Evolutionary conservation across 2,888 invertebrate species (phyloP).

Genomic region (Rhimphoctona megacephalus): DNA sequence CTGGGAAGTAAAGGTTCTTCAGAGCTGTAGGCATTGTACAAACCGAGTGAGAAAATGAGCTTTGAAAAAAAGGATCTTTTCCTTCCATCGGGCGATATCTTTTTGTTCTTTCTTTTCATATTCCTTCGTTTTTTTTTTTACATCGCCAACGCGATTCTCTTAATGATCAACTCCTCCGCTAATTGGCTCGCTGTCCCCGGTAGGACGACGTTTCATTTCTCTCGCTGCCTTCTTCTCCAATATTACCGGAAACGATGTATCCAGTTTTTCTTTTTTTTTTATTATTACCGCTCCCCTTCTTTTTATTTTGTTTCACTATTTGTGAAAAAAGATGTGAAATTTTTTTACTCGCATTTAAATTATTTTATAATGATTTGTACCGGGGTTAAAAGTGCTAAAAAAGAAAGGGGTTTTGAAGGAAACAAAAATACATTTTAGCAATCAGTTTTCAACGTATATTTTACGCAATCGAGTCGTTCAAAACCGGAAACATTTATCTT

Average conservation of each 20-base stretch:
- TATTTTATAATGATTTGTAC: neutral
- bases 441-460: neutral
- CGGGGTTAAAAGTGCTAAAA: neutral
- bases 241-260: conserved; percentile 28
- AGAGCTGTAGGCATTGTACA: conserved; percentile 49
- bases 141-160: conserved; percentile 61
- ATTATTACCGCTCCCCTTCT: neutral
- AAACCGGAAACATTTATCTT: neutral
- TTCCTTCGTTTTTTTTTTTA: neutral
- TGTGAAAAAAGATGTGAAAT: neutral
- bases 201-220: conserved; percentile 53
- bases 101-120: neutral
- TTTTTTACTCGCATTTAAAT: neutral
- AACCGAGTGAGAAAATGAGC: conserved; percentile 63
- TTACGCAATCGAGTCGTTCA: neutral
- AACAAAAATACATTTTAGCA: neutral
- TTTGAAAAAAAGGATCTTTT: conserved; percentile 44
- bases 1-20: conserved; percentile 47
- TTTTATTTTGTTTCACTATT: neutral
- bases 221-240: conserved; percentile 26
- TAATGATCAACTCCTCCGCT: conserved; percentile 65
- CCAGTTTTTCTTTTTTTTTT: conserved; percentile 28
- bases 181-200: conserved; percentile 65
- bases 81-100: neutral
- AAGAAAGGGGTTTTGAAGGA: no score